These are phyloP conservation scores for Athalia circularis DNA, from an alignment of 2,888 invertebrate genomes.

Conservation along the genomic window DNA sequence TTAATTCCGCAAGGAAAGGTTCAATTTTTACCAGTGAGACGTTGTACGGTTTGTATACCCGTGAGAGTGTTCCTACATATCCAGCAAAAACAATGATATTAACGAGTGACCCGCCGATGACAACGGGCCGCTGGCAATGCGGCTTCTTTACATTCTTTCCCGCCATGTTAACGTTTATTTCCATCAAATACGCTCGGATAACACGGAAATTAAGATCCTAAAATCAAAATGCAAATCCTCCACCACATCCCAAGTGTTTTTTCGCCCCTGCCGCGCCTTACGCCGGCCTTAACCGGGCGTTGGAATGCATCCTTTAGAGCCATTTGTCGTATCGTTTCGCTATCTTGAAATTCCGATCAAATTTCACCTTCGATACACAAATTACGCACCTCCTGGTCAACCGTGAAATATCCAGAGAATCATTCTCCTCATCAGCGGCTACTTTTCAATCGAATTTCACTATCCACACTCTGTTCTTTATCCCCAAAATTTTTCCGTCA, in stretches of 20 bases:
- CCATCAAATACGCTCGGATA: conserved; percentile 51
- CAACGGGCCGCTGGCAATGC: conserved; percentile 64
- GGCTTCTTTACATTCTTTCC: conserved; percentile 67
- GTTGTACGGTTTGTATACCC: conserved; percentile 50
- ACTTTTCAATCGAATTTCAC: neutral
- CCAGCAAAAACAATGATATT: conserved; percentile 34
- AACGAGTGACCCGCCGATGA: conserved; percentile 55
- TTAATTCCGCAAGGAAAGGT: conserved; percentile 54
- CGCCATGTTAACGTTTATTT: conserved; percentile 75
- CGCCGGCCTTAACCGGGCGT: conserved; percentile 4
- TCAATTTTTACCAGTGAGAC: conserved; percentile 58
- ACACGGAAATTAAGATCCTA: neutral
- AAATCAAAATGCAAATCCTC: neutral
- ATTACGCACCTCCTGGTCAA: neutral
- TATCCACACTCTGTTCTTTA: neutral
- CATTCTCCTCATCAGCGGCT: neutral
- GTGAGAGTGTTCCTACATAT: conserved; percentile 44
- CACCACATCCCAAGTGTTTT: neutral
- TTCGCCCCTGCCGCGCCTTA: neutral
- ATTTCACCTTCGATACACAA: neutral
- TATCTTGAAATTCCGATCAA: conserved; percentile 14
- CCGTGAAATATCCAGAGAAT: neutral
- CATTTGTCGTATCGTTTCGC: conserved; percentile 28
- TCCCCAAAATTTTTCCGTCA: conserved; percentile 49
- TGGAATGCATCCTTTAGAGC: conserved; percentile 58